These are phyloP conservation scores for Drosophila melanosoma DNA, from an alignment of 2,888 invertebrate genomes.

Conservation along the genomic window DNA sequence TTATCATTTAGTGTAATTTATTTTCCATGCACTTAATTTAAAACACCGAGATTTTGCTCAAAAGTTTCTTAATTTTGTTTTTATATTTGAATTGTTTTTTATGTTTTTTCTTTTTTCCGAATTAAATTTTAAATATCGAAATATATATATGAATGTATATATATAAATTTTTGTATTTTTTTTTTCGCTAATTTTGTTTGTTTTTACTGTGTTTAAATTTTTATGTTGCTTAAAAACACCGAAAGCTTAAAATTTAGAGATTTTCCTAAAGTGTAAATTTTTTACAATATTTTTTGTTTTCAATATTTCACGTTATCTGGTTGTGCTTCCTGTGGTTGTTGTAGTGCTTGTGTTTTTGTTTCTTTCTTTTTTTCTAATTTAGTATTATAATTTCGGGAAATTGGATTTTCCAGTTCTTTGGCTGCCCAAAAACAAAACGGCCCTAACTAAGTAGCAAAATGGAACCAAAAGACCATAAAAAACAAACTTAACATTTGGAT, in stretches of 20 bases:
- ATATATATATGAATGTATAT: slow-evolving; percentile 68
- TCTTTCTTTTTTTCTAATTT: slow-evolving; percentile 18
- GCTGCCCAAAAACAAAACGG: slow-evolving; percentile 38
- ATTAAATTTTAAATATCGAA: slow-evolving; percentile 78
- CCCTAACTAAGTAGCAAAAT: slow-evolving; percentile 29
- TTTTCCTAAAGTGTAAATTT: slow-evolving; percentile 78
- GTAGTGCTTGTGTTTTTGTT: slow-evolving; percentile 29
- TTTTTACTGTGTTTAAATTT: slow-evolving; percentile 50
- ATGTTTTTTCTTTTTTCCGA: slow-evolving; percentile 56
- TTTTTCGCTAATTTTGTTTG: slow-evolving; percentile 74
- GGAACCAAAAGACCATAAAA: slow-evolving; percentile 39
- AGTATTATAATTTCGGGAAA: slow-evolving; percentile 5
- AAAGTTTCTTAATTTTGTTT: slow-evolving; percentile 72
- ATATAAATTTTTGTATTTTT: slow-evolving; percentile 47
- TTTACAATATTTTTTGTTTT: slow-evolving; percentile 66
- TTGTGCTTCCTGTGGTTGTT: slow-evolving; percentile 43
- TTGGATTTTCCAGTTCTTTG: slow-evolving; percentile 26
- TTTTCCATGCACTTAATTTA: slow-evolving; percentile 77
- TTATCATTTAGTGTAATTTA: slow-evolving; percentile 70
- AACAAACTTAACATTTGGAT: slow-evolving; percentile 33
- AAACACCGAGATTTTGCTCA: slow-evolving; percentile 83
- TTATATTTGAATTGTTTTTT: slow-evolving; percentile 35
- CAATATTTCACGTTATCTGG: slow-evolving; percentile 46
- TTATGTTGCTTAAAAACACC: slow-evolving; percentile 83
- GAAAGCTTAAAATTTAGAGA: slow-evolving; percentile 85